Evolutionary conservation across 2,113 vertebrate genomes (phyloP), one percentile per base, ranked within the genome.

Genomic region (Sialia sialis): DNA sequence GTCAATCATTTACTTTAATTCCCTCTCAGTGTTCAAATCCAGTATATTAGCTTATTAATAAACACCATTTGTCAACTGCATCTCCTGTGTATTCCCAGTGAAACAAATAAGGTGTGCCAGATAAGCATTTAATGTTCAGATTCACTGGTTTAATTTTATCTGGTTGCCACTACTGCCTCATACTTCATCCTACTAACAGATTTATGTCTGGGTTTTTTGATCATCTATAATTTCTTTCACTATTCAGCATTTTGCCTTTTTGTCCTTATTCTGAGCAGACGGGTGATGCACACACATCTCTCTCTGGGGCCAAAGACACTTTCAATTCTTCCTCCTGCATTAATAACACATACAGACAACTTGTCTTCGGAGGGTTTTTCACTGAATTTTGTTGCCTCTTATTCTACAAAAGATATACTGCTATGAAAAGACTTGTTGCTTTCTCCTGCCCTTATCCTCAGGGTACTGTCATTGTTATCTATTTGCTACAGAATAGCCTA

Each of bases 81-180:
- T 51, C 44, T 56, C 62, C 64, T 51, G 22, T 32, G 43, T 55
- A 43, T 60, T 64, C 26, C 16, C 77, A 73, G 83, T 39, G 49
- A 96, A 87, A 92, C 55, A 92, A 91, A 56, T 19, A 48, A 90
- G 73, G 27, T 58, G 51, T 7, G 5, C 27, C 70, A 74, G 59
- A 86, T 77, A 93, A 60, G 23, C 23, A 93, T 75, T 79, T 52
- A 70, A 78, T 54, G 84, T 67, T 68, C 79, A 90, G 91, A 97
- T 91, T 94, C 84, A 93, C 39, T 74, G 56, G 80, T 90, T 96
- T 83, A 72, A 88, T 96, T 93, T 96, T 93, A 95, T 64, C 76
- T 87, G 64, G 73, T 67, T 82, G 84, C 21, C 17, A 32, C 85
- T 83, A 55, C 51, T 83, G 76, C 49, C 43, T 93, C 62, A 56